These are phyloP conservation scores for Nowickia ferox DNA, from an alignment of 2,888 invertebrate species.

Conservation along the genomic window DNA sequence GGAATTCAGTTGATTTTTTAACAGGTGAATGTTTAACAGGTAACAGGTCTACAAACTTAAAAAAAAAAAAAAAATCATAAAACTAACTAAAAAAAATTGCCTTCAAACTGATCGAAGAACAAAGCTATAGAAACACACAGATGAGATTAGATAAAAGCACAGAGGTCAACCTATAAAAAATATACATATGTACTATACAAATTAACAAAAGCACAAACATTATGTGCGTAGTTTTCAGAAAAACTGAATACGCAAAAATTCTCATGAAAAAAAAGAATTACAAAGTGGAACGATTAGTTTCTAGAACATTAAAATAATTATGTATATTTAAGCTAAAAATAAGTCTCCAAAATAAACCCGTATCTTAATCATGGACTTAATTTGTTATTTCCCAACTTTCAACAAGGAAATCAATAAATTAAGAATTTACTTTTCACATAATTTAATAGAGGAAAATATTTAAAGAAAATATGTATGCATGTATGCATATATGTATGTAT, in stretches of 20 bases:
- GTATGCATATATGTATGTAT: too few relatives aligned
- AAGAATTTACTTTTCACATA: too few relatives aligned
- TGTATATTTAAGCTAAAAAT: too few relatives aligned
- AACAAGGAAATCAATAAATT: not conserved
- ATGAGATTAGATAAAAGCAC: slow-evolving; percentile 7
- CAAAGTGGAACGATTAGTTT: too few relatives aligned
- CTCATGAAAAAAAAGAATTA: not conserved
- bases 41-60: not conserved
- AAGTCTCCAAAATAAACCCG: not conserved
- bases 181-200: too few relatives aligned
- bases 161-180: slow-evolving; percentile 8
- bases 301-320: too few relatives aligned
- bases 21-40: too few relatives aligned
- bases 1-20: too few relatives aligned
- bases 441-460: too few relatives aligned
- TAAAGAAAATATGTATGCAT: too few relatives aligned
- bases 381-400: not conserved
- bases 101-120: slow-evolving; percentile 78
- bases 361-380: not conserved
- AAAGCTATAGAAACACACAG: not conserved
- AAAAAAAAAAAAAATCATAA: not conserved
- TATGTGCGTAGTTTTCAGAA: slow-evolving; percentile 13
- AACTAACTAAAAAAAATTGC: slow-evolving; percentile 66
- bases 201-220: not conserved
- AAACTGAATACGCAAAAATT: not conserved